Conservation (phyloP, 2,113 vertebrate genomes). For the Dinomys branickii region DNA sequence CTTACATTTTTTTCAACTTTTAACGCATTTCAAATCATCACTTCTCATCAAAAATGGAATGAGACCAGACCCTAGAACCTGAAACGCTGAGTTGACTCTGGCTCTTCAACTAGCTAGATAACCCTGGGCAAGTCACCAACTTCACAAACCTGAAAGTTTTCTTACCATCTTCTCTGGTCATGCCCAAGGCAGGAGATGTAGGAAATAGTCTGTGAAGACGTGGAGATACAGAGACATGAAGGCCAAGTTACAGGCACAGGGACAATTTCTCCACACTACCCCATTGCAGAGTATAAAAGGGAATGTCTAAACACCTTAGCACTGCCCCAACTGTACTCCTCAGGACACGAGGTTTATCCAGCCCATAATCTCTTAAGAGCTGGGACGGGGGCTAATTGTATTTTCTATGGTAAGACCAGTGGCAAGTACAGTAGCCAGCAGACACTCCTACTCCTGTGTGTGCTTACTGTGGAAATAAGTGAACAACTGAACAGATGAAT, state of each 20-base stretch:
- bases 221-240: neutral
- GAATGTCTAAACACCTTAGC: neutral
- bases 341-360: neutral
- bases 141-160: constrained; percentile 44
- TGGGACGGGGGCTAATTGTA: neutral
- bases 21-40: constrained; percentile 13
- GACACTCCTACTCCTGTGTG: neutral
- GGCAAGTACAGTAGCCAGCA: neutral
- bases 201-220: neutral
- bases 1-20: neutral
- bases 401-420: neutral
- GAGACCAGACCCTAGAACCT: neutral
- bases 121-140: constrained; percentile 9
- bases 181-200: neutral
- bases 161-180: neutral
- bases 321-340: neutral
- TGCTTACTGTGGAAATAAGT: neutral
- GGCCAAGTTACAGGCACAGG: neutral
- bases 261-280: neutral
- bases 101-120: neutral
- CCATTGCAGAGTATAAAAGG: neutral
- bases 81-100: constrained; percentile 3
- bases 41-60: constrained; percentile 29
- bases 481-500: neutral
- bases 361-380: neutral